These are phyloP conservation scores for Azemiops feae DNA, from an alignment of 2,113 vertebrate genomes.

Conservation along the genomic window DNA sequence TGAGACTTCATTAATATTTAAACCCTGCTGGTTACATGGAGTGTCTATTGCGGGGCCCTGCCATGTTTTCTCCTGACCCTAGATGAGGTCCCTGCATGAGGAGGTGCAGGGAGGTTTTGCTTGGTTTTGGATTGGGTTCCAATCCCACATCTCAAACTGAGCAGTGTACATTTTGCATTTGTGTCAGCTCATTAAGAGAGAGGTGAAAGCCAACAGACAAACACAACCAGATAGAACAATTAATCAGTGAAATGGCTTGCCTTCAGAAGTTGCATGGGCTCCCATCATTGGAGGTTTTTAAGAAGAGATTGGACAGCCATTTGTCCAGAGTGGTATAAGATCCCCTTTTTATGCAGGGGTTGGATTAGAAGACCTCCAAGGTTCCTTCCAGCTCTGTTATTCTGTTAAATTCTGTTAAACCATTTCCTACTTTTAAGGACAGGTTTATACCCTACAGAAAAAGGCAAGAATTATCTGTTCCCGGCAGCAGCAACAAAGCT, in stretches of 20 bases:
- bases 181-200: not conserved
- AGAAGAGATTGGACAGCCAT: no score
- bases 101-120: not conserved
- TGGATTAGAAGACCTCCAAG: not conserved
- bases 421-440: not conserved
- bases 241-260: not conserved
- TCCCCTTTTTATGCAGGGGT: no score
- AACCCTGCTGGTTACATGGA: not conserved
- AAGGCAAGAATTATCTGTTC: not conserved
- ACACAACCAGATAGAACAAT: not conserved
- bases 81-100: not conserved
- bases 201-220: not conserved
- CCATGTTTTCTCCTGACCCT: not conserved
- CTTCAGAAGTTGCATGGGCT: not conserved
- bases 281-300: no score
- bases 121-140: not conserved
- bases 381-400: not conserved
- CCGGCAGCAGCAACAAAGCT: not conserved
- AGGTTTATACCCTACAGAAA: not conserved
- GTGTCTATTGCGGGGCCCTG: not conserved
- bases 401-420: not conserved
- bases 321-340: no score
- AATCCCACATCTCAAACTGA: not conserved
- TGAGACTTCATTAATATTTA: not conserved
- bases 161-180: not conserved